Evolutionary conservation across 1,140 invertebrate species (phyloP).

Genomic region (Lasioglossum baleicum): DNA sequence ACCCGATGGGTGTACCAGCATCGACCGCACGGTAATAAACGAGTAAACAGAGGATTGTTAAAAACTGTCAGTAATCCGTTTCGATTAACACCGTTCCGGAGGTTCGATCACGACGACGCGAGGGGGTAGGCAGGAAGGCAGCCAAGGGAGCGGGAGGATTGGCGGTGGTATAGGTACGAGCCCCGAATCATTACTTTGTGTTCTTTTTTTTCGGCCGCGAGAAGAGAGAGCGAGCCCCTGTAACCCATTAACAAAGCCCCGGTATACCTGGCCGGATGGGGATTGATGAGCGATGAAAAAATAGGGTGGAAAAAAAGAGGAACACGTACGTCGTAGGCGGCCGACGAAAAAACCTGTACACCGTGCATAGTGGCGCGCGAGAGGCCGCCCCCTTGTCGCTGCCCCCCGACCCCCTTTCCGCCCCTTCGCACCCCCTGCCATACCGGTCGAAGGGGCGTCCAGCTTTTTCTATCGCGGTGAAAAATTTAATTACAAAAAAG

Average conservation of each 20-base stretch:
- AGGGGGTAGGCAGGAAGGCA: no score
- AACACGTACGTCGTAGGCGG: slow-evolving; percentile 10
- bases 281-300: slow-evolving; percentile 30
- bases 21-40: background rate
- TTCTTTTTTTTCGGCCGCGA: slow-evolving; percentile 17
- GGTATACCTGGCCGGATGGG: slow-evolving; percentile 11
- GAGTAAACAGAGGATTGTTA: background rate
- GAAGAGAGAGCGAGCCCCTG: background rate
- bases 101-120: no score
- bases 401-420: background rate
- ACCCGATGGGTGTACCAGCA: no score
- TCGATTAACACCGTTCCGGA: slow-evolving; percentile 1
- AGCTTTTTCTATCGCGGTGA: slow-evolving; percentile 53
- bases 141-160: no score
- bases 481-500: slow-evolving; percentile 77
- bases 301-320: slow-evolving; percentile 19
- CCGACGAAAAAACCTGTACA: slow-evolving; percentile 43
- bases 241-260: slow-evolving; percentile 38
- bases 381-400: slow-evolving; percentile 1
- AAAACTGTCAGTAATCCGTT: background rate
- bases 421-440: no score
- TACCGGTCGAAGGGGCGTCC: background rate
- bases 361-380: slow-evolving; percentile 41
- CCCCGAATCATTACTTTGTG: background rate
- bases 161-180: background rate